phyloP scores from a whole-genome alignment of 2,113 vertebrate species.

The Brachirus orientalis region DNA sequence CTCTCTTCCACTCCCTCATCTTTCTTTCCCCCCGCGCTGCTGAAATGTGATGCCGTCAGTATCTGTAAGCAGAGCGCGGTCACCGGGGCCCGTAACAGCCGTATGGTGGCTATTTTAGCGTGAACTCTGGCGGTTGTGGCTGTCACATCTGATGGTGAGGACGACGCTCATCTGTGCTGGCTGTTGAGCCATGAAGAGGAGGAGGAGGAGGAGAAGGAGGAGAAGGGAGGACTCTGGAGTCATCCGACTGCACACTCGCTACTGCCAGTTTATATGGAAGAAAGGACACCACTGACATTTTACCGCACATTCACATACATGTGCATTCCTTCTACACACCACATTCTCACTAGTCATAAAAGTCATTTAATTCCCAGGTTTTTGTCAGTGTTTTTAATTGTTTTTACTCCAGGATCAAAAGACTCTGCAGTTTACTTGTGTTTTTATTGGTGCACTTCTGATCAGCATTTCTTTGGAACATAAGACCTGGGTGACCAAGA shows the following conservation, averaged over 20 bases:
- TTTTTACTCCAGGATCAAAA: too few species aligned
- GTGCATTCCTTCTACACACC: too few species aligned
- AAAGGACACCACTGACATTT: neutral
- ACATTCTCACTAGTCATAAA: too few species aligned
- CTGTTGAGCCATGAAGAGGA: slow-evolving; percentile 38
- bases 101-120: slow-evolving; percentile 78
- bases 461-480: too few species aligned
- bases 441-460: too few species aligned
- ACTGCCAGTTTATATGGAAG: slow-evolving; percentile 10
- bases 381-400: too few species aligned
- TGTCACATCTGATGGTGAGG: slow-evolving; percentile 77
- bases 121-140: slow-evolving; percentile 68
- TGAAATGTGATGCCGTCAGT: slow-evolving; percentile 70
- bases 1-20: slow-evolving; percentile 3
- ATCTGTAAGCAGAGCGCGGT: slow-evolving; percentile 71
- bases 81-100: slow-evolving; percentile 62
- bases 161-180: slow-evolving; percentile 60
- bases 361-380: too few species aligned
- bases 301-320: neutral
- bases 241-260: slow-evolving; percentile 9
- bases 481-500: too few species aligned
- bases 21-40: neutral
- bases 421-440: too few species aligned
- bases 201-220: neutral
- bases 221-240: slow-evolving; percentile 15